phyloP scores from a whole-genome alignment of 2,888 invertebrate genomes.

The Drosophila meridiana region DNA sequence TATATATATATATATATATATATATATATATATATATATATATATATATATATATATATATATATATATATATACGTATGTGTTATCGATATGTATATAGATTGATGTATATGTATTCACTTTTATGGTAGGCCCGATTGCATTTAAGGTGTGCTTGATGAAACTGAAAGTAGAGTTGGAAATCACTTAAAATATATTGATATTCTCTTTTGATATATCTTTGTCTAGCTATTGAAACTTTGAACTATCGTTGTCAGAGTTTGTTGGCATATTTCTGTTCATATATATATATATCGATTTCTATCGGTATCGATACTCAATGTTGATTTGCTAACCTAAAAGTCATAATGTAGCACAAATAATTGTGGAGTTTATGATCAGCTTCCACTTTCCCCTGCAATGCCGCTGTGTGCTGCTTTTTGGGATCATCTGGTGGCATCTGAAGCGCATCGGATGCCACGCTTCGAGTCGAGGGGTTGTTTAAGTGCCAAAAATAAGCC shows the following conservation, averaged over 20 bases:
- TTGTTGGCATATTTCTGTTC: neutral
- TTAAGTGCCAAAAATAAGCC: conserved; percentile 24
- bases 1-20: neutral
- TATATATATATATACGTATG: neutral
- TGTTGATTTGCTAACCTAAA: neutral
- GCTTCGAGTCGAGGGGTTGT: conserved; percentile 27
- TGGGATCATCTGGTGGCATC: conserved; percentile 27
- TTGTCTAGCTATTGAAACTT: neutral
- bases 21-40: neutral
- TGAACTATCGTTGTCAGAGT: too few relatives aligned
- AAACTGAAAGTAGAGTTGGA: neutral
- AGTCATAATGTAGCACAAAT: neutral
- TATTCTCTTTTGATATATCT: too few relatives aligned
- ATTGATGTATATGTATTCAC: neutral
- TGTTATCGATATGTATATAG: neutral
- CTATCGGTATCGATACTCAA: neutral
- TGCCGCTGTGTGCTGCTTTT: neutral
- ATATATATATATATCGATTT: neutral
- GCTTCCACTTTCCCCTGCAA: neutral
- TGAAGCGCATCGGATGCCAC: conserved; percentile 21
- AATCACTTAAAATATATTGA: neutral
- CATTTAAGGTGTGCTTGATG: neutral
- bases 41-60: neutral
- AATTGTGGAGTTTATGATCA: neutral
- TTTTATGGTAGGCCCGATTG: conserved; percentile 9